phyloP scores from a whole-genome alignment of 2,888 invertebrate species.

The Synanthedon vespiformis region DNA sequence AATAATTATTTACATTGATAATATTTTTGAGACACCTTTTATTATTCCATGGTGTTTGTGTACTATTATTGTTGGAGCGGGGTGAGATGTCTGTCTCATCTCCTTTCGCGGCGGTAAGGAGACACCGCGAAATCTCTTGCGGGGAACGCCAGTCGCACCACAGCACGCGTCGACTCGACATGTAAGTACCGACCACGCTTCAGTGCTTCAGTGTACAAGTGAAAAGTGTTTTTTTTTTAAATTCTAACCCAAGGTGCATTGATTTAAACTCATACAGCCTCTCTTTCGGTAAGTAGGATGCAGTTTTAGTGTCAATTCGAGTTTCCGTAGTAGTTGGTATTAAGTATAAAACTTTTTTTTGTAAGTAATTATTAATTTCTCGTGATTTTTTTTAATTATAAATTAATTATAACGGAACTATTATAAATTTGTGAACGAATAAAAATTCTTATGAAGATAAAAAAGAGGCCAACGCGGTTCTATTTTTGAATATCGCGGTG shows the following conservation, averaged over 20 bases:
- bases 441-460: neutral
- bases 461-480: slow-evolving; percentile 30
- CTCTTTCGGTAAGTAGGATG: slow-evolving; percentile 40
- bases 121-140: slow-evolving; percentile 51
- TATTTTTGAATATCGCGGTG: slow-evolving; percentile 70
- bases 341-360: too few relatives aligned
- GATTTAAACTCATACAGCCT: slow-evolving; percentile 20
- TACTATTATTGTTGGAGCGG: slow-evolving; percentile 43
- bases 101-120: slow-evolving; percentile 68
- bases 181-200: slow-evolving; percentile 52
- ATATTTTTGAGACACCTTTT: too few relatives aligned
- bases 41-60: slow-evolving; percentile 1
- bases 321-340: too few relatives aligned
- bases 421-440: too few relatives aligned
- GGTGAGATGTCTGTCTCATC: slow-evolving; percentile 39
- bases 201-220: slow-evolving; percentile 49
- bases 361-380: too few relatives aligned
- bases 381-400: too few relatives aligned
- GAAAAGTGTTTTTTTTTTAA: slow-evolving; percentile 35
- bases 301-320: slow-evolving; percentile 3
- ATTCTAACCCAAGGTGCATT: slow-evolving; percentile 32
- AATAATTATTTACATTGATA: too few relatives aligned
- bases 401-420: too few relatives aligned
- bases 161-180: slow-evolving; percentile 70
- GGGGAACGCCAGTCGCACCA: slow-evolving; percentile 62